These are phyloP conservation scores for Pantherophis guttatus DNA, from an alignment of 2,113 vertebrate genomes.

Conservation along the genomic window DNA sequence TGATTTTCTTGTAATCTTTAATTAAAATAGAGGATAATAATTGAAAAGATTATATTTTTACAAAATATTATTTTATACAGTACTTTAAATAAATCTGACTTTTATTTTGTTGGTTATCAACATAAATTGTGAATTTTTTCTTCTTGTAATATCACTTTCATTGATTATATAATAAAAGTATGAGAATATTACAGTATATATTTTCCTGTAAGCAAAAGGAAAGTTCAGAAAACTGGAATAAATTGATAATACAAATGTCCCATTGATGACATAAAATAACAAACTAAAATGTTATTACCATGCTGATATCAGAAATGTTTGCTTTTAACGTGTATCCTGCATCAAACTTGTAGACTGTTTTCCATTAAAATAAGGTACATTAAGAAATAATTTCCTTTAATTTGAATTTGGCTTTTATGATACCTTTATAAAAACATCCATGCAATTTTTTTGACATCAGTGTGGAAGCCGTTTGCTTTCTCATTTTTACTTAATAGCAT, in stretches of 20 bases:
- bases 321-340: too few species aligned
- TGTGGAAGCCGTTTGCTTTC: too few species aligned
- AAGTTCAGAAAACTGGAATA: not conserved
- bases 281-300: too few species aligned
- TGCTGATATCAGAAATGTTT: too few species aligned
- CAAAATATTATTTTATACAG: not conserved
- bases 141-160: not conserved
- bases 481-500: too few species aligned
- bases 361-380: too few species aligned
- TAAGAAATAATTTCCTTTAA: too few species aligned
- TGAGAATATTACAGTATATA: not conserved
- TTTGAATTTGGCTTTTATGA: too few species aligned
- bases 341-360: too few species aligned
- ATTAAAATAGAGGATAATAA: slow-evolving; percentile 24
- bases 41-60: slow-evolving; percentile 23
- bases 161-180: slow-evolving; percentile 3
- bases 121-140: slow-evolving; percentile 33
- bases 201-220: not conserved
- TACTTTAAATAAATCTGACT: slow-evolving; percentile 22
- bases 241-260: not conserved
- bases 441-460: too few species aligned
- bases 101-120: not conserved
- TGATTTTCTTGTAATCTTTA: slow-evolving; percentile 41
- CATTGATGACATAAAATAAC: not conserved
- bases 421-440: too few species aligned